A percentile compares a stretch with the other conserved stretches of the same genome.
Evolutionary conservation across 2,113 vertebrate species (phyloP).

Genomic region (Pedionomus torquatus): DNA sequence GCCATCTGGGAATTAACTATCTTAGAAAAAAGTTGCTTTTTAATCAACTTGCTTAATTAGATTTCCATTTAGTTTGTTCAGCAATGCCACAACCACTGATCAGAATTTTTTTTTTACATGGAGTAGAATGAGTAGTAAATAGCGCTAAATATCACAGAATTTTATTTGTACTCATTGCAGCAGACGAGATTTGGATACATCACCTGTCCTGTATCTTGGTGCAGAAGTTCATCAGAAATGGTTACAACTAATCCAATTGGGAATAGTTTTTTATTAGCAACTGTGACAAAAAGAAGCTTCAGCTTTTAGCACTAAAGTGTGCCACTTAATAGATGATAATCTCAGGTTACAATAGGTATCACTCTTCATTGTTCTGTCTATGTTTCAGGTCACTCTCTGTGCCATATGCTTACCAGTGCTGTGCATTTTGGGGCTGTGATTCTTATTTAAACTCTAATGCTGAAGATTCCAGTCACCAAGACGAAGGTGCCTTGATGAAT

Average conservation of each 20-base stretch:
- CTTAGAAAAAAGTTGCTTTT: not conserved
- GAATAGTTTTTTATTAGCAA: not conserved
- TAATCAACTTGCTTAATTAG: not conserved
- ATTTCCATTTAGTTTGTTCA: not conserved
- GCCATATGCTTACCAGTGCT: constrained; percentile 97
- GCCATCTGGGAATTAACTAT: not conserved
- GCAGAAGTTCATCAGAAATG: not conserved
- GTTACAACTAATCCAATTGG: not conserved
- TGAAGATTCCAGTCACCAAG: constrained; percentile 78
- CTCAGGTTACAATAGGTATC: not conserved
- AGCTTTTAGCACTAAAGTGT: not conserved
- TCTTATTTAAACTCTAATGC: constrained; percentile 74
- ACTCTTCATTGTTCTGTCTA: not conserved
- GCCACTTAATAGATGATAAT: not conserved
- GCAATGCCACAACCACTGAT: not conserved
- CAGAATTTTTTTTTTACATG: not conserved
- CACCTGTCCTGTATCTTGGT: not conserved
- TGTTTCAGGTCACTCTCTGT: constrained; percentile 89
- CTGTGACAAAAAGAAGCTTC: not conserved
- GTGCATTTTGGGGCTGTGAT: constrained; percentile 92
- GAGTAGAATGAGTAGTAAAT: not conserved
- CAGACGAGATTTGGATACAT: not conserved
- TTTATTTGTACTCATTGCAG: not conserved
- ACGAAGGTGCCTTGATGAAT: constrained; percentile 60
- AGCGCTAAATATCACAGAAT: not conserved